Conservation (phyloP, 2,888 invertebrate genomes). For the Dryobota labecula region DNA sequence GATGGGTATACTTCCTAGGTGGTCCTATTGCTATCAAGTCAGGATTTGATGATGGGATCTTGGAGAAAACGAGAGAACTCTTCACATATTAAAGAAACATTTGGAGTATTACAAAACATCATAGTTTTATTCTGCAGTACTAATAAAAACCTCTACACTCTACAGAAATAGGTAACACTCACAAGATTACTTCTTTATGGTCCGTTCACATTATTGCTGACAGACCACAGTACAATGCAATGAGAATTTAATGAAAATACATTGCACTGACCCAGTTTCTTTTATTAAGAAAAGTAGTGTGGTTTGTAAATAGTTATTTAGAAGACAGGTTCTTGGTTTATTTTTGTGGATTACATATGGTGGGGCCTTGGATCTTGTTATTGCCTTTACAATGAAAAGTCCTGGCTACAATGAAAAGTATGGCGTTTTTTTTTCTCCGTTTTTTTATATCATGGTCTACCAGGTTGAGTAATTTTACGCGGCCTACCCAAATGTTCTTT, state of each 20-base stretch:
- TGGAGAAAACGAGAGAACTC: too few relatives aligned
- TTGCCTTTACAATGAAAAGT: neutral
- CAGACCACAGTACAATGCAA: slow-evolving; percentile 30
- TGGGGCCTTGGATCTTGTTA: neutral
- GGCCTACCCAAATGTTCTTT: too few relatives aligned
- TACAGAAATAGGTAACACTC: neutral
- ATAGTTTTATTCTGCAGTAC: neutral
- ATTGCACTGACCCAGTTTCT: slow-evolving; percentile 54
- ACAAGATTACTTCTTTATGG: slow-evolving; percentile 19
- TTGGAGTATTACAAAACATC: too few relatives aligned
- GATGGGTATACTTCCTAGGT: too few relatives aligned
- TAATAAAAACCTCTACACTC: neutral
- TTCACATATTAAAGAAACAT: too few relatives aligned
- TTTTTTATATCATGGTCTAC: too few relatives aligned
- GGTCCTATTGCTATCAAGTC: too few relatives aligned
- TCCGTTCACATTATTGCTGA: slow-evolving; percentile 11
- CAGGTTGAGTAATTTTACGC: too few relatives aligned
- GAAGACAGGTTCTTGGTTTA: slow-evolving; percentile 1
- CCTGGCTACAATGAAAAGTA: too few relatives aligned
- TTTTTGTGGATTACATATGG: neutral
- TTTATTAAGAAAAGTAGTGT: slow-evolving; percentile 45
- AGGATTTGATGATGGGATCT: too few relatives aligned
- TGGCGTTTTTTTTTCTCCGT: too few relatives aligned
- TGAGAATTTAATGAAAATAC: slow-evolving; percentile 53
- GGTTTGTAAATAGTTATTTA: slow-evolving; percentile 19